These are phyloP conservation scores for Muraenolepis orangiensis DNA, from an alignment of 2,797 vertebrate genomes.

Conservation along the genomic window DNA sequence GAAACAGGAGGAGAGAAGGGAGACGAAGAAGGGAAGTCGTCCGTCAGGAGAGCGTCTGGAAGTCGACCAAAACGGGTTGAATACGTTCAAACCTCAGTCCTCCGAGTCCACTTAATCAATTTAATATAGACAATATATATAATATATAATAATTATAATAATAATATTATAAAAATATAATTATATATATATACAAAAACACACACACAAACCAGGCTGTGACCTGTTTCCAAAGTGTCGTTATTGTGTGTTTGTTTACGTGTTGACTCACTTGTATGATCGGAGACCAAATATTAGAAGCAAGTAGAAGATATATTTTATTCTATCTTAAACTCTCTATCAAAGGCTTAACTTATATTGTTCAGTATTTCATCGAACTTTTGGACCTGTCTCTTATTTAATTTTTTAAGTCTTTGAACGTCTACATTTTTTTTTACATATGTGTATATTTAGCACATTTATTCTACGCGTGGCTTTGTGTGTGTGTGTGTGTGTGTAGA, in stretches of 20 bases:
- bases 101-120: constrained; percentile 78
- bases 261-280: too few relatives aligned
- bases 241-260: too few relatives aligned
- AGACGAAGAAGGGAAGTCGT: constrained; percentile 72
- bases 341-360: constrained; percentile 35
- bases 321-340: constrained; percentile 61
- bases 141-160: too few relatives aligned
- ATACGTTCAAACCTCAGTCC: constrained; percentile 72
- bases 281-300: constrained; percentile 66
- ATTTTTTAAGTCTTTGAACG: constrained; percentile 24
- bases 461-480: constrained; percentile 14
- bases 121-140: constrained; percentile 31
- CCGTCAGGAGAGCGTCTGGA: constrained; percentile 58
- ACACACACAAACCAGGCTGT: constrained; percentile 73
- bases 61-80: constrained; percentile 71
- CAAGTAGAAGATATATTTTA: constrained; percentile 63
- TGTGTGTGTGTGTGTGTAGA: constrained; percentile 4
- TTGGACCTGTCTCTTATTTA: constrained; percentile 31
- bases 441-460: constrained; percentile 61
- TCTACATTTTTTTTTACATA: constrained; percentile 64
- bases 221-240: constrained; percentile 61
- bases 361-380: constrained; percentile 25
- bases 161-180: too few relatives aligned
- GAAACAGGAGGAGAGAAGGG: too few relatives aligned
- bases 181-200: constrained; percentile 71